Evolutionary conservation across 2,888 invertebrate genomes (phyloP), one percentile per base, ranked within the genome.

Genomic region (Bunonema sp.): DNA sequence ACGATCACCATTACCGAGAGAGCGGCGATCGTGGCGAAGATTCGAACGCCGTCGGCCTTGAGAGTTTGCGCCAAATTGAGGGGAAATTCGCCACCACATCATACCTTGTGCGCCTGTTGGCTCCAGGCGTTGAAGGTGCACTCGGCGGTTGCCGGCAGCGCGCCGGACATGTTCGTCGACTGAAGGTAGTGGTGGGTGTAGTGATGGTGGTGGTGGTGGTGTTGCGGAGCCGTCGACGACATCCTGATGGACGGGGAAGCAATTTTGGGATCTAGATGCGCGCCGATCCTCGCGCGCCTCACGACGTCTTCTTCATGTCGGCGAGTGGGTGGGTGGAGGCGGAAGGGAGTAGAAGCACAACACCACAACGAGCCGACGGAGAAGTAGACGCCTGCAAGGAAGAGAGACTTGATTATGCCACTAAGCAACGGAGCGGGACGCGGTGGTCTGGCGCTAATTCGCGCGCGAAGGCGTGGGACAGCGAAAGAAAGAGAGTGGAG

Each of bases 21-120:
- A 21, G 67, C 61, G 22, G 59, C 58, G 34, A 67, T 66, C 28
- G 64, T 66, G 22, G 62, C 57, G 53, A 65, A 65, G 29, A 66
- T 66, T 26, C 63, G 59, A 39, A 65, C 54, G 41, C 63, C 61
- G 18, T 58, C 57, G 15, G 65, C 61, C 40, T 60, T 50, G 12
- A 35, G 15, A 10, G 28, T 12, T 10, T 12, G 8, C 28, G 28
- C 12, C 12, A 8, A 12, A 26, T 12, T 12, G 22, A 12, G 18
- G 19, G 4, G 7, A 10, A 20, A 5, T 12, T 19, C 18, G 8
- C 21, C 7, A 34, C 20, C n/a, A n/a, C 4, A 22, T 16, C 20
- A 2, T 28, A 39, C 39, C 39, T 33, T 50, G 30, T 57, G 46
- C n/a, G 65, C 59, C 34, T 53, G 52, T 21, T 59, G 47, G n/a